Evolutionary conservation across 2,888 invertebrate species (phyloP), one percentile per base, ranked within the genome.

Genomic region (Heliconius ismenius): DNA sequence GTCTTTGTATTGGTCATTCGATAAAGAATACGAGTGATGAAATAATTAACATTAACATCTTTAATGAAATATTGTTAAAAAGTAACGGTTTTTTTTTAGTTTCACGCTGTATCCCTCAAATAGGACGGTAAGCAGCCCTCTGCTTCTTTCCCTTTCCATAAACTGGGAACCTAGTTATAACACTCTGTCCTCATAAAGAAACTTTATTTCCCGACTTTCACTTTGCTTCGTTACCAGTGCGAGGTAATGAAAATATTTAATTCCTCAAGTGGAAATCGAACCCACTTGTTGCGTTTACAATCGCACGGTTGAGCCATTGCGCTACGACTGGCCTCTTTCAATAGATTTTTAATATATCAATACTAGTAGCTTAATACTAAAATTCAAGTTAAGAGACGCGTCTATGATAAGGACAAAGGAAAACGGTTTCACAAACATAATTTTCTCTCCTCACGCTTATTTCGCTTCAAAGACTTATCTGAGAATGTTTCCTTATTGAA

Each of bases 401-500:
- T 32, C 9, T 64, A 10, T 10, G 21, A 64, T 21, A 32, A 32
- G 9, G 63, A 28, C 65, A 67, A 67, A 43, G 67, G n/a, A 39
- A 67, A 67, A 67, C 43, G 39, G 11, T 67, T 67, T 67, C 24
- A 67, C 15, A 24, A 24, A 2, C 24, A 9, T 67, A 43, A 67
- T 24, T 6, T 43, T 70, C 21, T 32, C 32, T 32, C 49, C 58
- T 58, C 36, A 58, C 54, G 36, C 28, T 36, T 58, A 24, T 58
- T 58, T 58, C 32, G 32, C 58, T 32, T 70, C 70, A 70, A 70
- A 58, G 58, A 24, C 15, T 36, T 70, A 18, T 70, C 32, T 58
- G 24, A 70, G n/a, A 58, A 36, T 36, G 36, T 58, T 70, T 58
- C 28, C 58, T 70, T 70, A 58, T 70, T 70, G 70, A 70, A 70